A percentile compares a stretch with the other conserved stretches of the same genome.
phyloP scores from a whole-genome alignment of 1,140 invertebrate species.

The Drosophila kikkawai region DNA sequence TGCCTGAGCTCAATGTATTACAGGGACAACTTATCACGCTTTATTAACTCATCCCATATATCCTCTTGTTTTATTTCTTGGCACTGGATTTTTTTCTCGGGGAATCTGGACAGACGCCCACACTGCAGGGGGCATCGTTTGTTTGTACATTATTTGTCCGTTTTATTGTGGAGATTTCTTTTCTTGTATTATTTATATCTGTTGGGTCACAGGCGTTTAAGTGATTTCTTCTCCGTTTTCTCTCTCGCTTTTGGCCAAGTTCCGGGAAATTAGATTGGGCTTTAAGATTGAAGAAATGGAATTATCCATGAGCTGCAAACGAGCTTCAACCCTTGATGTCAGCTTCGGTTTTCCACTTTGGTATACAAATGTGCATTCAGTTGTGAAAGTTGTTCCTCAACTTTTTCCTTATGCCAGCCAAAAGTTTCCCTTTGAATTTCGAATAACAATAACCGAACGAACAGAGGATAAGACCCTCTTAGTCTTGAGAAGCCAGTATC shows the following conservation, averaged over 20 bases:
- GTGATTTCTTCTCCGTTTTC: conserved; percentile 46
- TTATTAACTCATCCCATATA: conserved; percentile 52
- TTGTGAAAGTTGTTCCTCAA: conserved; percentile 33
- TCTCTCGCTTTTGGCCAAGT: conserved; percentile 4
- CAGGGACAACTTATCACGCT: conserved; percentile 68
- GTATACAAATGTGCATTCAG: conserved; percentile 36
- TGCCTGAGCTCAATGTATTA: conserved; percentile 58
- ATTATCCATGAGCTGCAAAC: conserved; percentile 6
- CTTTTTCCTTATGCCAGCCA: conserved; percentile 22
- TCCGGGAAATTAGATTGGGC: conserved; percentile 3
- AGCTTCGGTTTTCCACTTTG: background rate
- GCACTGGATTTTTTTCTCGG: background rate
- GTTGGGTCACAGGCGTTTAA: conserved; percentile 36
- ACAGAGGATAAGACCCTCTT: background rate
- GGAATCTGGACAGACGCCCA: conserved; percentile 26
- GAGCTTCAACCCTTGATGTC: conserved; percentile 16
- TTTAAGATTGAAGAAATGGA: conserved; percentile 27
- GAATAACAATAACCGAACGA: conserved; percentile 21
- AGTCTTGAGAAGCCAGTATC: conserved; percentile 2
- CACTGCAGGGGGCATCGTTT: conserved; percentile 38
- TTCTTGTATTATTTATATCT: conserved; percentile 33
- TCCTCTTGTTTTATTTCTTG: conserved; percentile 27
- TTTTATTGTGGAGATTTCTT: conserved; percentile 30
- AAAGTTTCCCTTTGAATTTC: conserved; percentile 32
- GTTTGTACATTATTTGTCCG: conserved; percentile 39